These are phyloP conservation scores for Tigriopus japonicus DNA, from an alignment of 1,140 invertebrate species.

Conservation along the genomic window DNA sequence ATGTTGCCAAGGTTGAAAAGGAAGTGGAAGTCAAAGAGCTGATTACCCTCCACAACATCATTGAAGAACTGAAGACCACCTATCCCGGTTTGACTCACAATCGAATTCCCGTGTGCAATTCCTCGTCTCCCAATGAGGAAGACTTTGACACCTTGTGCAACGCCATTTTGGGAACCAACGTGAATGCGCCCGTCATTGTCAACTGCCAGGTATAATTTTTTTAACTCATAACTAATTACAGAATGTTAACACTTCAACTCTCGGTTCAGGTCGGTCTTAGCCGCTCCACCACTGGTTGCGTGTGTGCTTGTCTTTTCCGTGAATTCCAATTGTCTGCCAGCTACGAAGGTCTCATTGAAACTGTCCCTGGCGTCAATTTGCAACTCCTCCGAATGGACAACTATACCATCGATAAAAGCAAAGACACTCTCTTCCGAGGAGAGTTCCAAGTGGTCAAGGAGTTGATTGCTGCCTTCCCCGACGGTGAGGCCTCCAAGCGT, in stretches of 20 bases:
- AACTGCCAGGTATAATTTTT: slow-evolving; percentile 5
- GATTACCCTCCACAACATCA: neutral
- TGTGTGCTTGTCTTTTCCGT: slow-evolving; percentile 13
- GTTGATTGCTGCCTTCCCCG: slow-evolving; percentile 12
- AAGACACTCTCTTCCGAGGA: slow-evolving; percentile 14
- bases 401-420: slow-evolving; percentile 13
- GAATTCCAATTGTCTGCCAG: slow-evolving; percentile 14
- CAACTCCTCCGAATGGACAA: slow-evolving; percentile 13
- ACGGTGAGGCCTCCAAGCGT: slow-evolving; percentile 13
- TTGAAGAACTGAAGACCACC: slow-evolving; percentile 7
- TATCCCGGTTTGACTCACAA: slow-evolving; percentile 12
- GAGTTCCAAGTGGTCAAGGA: slow-evolving; percentile 15
- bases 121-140: slow-evolving; percentile 5
- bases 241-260: neutral
- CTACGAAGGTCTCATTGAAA: slow-evolving; percentile 14
- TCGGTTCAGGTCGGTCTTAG: slow-evolving; percentile 3
- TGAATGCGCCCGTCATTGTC: slow-evolving; percentile 14
- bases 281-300: slow-evolving; percentile 14
- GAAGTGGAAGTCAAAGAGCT: slow-evolving; percentile 12
- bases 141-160: slow-evolving; percentile 15
- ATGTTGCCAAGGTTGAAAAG: slow-evolving; percentile 13
- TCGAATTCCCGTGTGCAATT: slow-evolving; percentile 14
- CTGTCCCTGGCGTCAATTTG: slow-evolving; percentile 14
- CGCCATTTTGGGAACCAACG: slow-evolving; percentile 9
- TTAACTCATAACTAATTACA: neutral